Base-by-base conservation (phyloP, 2,888 invertebrate genomes). In the Adineta ricciae region DNA sequence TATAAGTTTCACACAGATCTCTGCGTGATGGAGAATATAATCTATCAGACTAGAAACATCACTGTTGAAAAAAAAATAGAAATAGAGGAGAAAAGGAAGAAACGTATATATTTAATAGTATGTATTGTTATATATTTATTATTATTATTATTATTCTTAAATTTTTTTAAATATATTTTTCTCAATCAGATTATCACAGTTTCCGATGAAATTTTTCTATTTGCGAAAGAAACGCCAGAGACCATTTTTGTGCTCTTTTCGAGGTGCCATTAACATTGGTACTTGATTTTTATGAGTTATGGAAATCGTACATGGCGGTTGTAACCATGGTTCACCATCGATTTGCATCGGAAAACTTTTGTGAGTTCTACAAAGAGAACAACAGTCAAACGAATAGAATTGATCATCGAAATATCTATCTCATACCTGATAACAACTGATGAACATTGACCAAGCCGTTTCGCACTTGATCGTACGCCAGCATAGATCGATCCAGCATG, bases 291-390 rank as follows among this genome's bases (percentile, higher is more conserved):
- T 96, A 91, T 97, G 97, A 21, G 95, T 95, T 88, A 97, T 94
- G 88, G 94, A 94, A 89, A 97, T 95, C 9, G 95, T 95, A 91
- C 96, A 95, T 0, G 97, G 95, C 1, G 94, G 94, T 90, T 97
- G 97, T 94, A 96, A 95, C 97, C 97, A 97, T 0, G 97, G 97
- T 88, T 97, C 97, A 0, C 97, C 97, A 89, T 97, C 97, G 83
- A 97, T 96, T 91, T 97, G 97, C 96, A 97, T 96, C 21, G 97
- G 97, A 90, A 96, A 96, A 84, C 93, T 91, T 87, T 92, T 91
- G 89, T 95, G 94, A 87, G 94, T 94, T 36, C 97, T 96, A 11
- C 4, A 21, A 24, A 38, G 21, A 73, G 27, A 41, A 46, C 38
- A 82, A 27, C 4, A 38, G 41, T n/a, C 32, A 19, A 2, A 3